Evolutionary conservation across 2,113 vertebrate species (phyloP), one percentile per base, ranked within the genome.

Genomic region (Barbus barbus): DNA sequence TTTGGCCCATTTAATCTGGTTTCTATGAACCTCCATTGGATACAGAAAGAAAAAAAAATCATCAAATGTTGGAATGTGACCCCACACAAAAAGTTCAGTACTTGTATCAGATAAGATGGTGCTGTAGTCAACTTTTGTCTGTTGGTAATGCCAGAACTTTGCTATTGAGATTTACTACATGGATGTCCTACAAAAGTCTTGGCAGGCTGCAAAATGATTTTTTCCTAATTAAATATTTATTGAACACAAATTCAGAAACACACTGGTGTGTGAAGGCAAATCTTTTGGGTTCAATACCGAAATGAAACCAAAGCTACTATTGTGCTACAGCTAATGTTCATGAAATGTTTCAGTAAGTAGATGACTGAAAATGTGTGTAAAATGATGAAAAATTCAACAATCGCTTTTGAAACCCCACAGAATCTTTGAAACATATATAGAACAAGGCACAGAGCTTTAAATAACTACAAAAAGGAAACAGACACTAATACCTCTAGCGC

Each of bases 361-460:
- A 33, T 33, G 28, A 67, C 9, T 67, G 63, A 31, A 33, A 65
- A 31, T 31, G 7, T 3, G 28, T 65, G 61, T 8, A 63, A 65
- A 65, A 33, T 33, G 63, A 65, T 65, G 63, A 65, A 65, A 9
- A 33, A 33, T 67, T 67, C 9, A 65, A 33, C 7, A 1, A 65
- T 33, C 31, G 0, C 63, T 65, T 67, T 31, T 67, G 7, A 33
- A 31, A 65, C 18, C 14, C 14, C 14, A 65, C 63, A 67, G 16
- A 33, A 18, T 67, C 16, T 67, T 67, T 67, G 63, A 67, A 67
- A 67, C 63, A 67, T 31, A 65, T 67, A 33, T 67, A 33, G 63
- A 67, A 33, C 28, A 33, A 67, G 28, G 16, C 8, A 51, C 16
- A 33, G 3, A 33, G 16, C 16, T 67, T 67, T 33, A 33, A 33